phyloP scores from a whole-genome alignment of 1,140 invertebrate species.

The Zaprionus inermis region DNA sequence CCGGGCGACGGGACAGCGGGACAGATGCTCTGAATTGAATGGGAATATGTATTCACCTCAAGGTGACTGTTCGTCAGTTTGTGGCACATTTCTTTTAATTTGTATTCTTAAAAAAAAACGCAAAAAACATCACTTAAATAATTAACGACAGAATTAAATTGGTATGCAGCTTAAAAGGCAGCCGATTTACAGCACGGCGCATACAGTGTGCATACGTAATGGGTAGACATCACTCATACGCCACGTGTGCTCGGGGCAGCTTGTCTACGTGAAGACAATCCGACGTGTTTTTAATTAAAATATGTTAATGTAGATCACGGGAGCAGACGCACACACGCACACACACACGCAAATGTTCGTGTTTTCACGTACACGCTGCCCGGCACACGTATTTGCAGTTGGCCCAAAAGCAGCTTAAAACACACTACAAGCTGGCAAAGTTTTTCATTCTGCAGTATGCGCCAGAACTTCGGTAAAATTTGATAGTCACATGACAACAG shows the following conservation, averaged over 20 bases:
- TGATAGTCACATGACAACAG: conserved; percentile 9
- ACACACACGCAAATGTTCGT: conserved; percentile 9
- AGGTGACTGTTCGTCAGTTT: conserved; percentile 19
- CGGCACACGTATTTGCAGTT: neutral
- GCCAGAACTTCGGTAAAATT: conserved; percentile 12
- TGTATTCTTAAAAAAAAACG: neutral
- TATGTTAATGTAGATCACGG: conserved; percentile 63
- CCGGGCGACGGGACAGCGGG: neutral
- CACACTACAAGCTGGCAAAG: conserved; percentile 20
- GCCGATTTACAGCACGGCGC: conserved; percentile 34
- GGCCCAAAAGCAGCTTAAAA: conserved; percentile 40
- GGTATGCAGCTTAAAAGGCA: conserved; percentile 49
- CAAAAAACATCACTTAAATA: conserved; percentile 48
- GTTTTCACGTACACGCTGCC: neutral
- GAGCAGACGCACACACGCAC: neutral
- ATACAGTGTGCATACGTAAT: conserved; percentile 54
- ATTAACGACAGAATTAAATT: conserved; percentile 56
- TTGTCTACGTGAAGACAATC: conserved; percentile 15
- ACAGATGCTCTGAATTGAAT: no score
- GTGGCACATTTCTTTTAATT: neutral
- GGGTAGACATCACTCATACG: conserved; percentile 69
- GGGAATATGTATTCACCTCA: neutral
- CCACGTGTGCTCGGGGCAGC: conserved; percentile 42
- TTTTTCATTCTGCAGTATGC: conserved; percentile 13
- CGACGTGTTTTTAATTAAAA: conserved; percentile 74